Evolutionary conservation across 2,888 invertebrate species (phyloP), one percentile per base, ranked within the genome.

Genomic region (Harmothoe impar): DNA sequence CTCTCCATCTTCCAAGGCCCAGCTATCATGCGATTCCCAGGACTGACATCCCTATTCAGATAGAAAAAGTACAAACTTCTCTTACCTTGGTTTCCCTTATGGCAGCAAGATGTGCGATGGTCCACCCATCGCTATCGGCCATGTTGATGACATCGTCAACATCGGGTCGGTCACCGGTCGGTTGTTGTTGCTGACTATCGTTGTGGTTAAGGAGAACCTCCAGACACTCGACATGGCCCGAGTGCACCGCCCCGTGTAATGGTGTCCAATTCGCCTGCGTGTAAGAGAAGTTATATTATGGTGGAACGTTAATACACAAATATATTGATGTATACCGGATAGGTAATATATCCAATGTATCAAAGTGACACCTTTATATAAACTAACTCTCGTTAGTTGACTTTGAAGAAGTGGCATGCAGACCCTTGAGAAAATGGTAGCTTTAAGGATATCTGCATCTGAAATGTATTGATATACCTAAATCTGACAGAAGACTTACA

Each of bases 51-150:
- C 43, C 43, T 43, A 10, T 43, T 10, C 43, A 43, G 10, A 43
- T 43, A 43, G 5, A 7, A 43, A 43, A 43, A 43, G 5, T 43
- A 43, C 3, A 43, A 5, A 62, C 15, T 20, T n/a, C n/a, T 20
- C 62, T 25, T 77, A 94, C 94, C 93, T 93, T 92, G 35, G 91
- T 91, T n/a, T 92, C 92, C 68, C 92, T 92, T 31, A 93, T 92
- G 43, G 95, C 94, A 62, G 95, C 95, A 86, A 95, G 91, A 91
- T 95, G 94, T n/a, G 92, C 92, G 7, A 94, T 90, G 10, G 94
- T 94, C 93, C 94, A 94, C 86, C 95, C 95, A 92, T 94, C 94
- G 89, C 92, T 91, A 90, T 93, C 93, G 0, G 89, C 91, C 91
- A 93, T 94, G 92, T 94, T 94, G 54, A 93, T 91, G 54, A 94